A percentile compares a stretch with the other conserved stretches of the same genome.
Evolutionary conservation across 1,140 invertebrate species (phyloP).

Genomic region (Adoxophyes honmai): DNA sequence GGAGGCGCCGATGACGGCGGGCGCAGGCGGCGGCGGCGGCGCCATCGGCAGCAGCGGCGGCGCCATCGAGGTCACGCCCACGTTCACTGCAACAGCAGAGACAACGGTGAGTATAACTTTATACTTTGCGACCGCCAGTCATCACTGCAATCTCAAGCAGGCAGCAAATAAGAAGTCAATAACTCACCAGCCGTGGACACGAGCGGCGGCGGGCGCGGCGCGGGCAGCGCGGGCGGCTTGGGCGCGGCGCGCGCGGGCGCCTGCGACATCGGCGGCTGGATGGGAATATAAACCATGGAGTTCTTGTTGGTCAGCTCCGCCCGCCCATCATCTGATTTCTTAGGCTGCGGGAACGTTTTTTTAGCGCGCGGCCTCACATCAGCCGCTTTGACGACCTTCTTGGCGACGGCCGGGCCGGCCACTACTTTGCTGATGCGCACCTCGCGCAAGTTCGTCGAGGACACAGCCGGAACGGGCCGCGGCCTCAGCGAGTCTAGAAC

Average conservation of each 20-base stretch:
- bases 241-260: constrained; percentile 37
- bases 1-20: background rate
- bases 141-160: too few relatives aligned
- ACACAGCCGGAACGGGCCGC: constrained; percentile 38
- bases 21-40: constrained; percentile 18
- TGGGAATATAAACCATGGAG: constrained; percentile 71
- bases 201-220: constrained; percentile 15
- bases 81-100: constrained; percentile 29
- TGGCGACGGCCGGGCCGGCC: constrained; percentile 29
- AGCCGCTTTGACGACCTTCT: constrained; percentile 27
- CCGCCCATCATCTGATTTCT: constrained; percentile 50
- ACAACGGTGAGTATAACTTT: too few relatives aligned
- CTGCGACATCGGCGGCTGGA: constrained; percentile 57
- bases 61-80: constrained; percentile 38
- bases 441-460: constrained; percentile 41
- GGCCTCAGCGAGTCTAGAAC: constrained; percentile 61
- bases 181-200: constrained; percentile 31
- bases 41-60: constrained; percentile 27
- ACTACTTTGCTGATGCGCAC: constrained; percentile 61
- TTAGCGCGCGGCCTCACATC: constrained; percentile 47
- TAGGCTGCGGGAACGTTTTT: constrained; percentile 60
- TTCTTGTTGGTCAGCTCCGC: constrained; percentile 64
- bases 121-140: too few relatives aligned
- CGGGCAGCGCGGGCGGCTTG: constrained; percentile 21
- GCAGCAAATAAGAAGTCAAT: background rate